Conservation (phyloP, 2,888 invertebrate genomes). For the Calephelis perditalis region DNA sequence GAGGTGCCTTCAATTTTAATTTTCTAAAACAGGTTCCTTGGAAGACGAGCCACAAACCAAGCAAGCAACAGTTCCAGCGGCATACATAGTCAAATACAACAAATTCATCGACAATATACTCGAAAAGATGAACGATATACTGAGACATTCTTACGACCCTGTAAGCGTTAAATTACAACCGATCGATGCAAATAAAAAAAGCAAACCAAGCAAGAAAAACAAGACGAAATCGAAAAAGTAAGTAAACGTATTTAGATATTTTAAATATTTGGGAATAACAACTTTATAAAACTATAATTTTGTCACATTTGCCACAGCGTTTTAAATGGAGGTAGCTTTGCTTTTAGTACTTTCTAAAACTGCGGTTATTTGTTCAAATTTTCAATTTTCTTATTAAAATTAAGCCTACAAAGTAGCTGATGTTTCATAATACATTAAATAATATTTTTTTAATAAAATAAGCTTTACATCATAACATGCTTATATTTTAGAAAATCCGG, state of each 20-base stretch:
- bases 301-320: too few relatives aligned
- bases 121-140: slow-evolving; percentile 87
- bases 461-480: slow-evolving; percentile 14
- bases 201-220: slow-evolving; percentile 57
- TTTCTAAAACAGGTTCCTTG: slow-evolving; percentile 64
- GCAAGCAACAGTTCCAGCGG: slow-evolving; percentile 77
- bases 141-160: slow-evolving; percentile 89
- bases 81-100: slow-evolving; percentile 90
- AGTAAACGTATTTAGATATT: neutral
- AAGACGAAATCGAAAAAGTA: slow-evolving; percentile 56
- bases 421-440: too few relatives aligned
- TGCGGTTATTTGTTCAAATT: too few relatives aligned
- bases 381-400: too few relatives aligned
- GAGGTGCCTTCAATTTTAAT: too few relatives aligned
- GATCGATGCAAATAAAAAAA: slow-evolving; percentile 67
- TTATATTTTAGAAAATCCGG: slow-evolving; percentile 52
- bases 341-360: too few relatives aligned
- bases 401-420: too few relatives aligned
- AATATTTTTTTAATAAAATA: too few relatives aligned
- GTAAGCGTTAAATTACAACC: slow-evolving; percentile 86
- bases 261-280: too few relatives aligned
- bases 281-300: too few relatives aligned
- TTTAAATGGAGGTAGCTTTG: too few relatives aligned
- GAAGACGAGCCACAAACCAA: slow-evolving; percentile 55
- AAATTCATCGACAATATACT: slow-evolving; percentile 90